phyloP scores from a whole-genome alignment of 1,140 invertebrate species.

The Papilio helenus region DNA sequence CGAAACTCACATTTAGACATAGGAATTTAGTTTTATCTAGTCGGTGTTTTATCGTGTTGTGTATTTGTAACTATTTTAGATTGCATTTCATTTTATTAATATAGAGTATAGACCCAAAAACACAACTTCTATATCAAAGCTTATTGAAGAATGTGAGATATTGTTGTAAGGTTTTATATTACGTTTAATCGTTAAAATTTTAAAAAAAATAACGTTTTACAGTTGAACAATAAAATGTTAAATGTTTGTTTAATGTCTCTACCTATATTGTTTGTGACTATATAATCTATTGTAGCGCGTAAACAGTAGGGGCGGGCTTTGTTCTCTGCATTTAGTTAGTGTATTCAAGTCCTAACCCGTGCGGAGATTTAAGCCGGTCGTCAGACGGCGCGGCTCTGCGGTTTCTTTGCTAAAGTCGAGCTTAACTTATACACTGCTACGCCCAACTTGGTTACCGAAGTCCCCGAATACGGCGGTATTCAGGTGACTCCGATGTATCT shows the following conservation, averaged over 20 bases:
- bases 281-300: slow-evolving; percentile 26
- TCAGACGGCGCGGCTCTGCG: slow-evolving; percentile 64
- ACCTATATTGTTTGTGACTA: not conserved
- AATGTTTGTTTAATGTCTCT: slow-evolving; percentile 3
- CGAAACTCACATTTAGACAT: slow-evolving; percentile 68
- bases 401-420: slow-evolving; percentile 76
- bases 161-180: too few species aligned
- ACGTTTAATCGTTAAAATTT: not conserved
- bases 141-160: not conserved
- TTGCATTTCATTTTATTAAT: not conserved
- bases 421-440: slow-evolving; percentile 66
- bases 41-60: not conserved
- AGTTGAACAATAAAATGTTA: not conserved
- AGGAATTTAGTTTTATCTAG: slow-evolving; percentile 1
- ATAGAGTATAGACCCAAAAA: not conserved
- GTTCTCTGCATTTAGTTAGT: slow-evolving; percentile 37
- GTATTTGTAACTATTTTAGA: not conserved
- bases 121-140: not conserved
- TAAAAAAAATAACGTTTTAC: not conserved
- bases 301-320: slow-evolving; percentile 36
- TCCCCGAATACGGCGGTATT: slow-evolving; percentile 65
- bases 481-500: slow-evolving; percentile 70
- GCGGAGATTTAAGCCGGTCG: slow-evolving; percentile 67
- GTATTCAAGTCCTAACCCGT: slow-evolving; percentile 47
- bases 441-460: slow-evolving; percentile 67